Evolutionary conservation across 23 tunicate species (phyloP).

Genomic region (Trididemnum clinides): DNA sequence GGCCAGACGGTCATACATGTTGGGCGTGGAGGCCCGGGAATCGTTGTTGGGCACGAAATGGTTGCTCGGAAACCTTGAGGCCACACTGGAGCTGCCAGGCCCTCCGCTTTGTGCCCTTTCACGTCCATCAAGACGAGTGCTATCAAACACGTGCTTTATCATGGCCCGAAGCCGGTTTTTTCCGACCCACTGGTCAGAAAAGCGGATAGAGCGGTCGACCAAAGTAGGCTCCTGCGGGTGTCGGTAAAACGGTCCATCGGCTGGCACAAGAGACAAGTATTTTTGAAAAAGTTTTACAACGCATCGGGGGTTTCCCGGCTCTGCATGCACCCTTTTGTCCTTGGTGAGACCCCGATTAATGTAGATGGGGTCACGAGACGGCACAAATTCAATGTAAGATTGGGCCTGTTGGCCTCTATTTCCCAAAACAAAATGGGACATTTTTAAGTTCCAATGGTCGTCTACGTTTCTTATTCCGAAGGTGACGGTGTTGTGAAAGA

Average conservation of each 20-base stretch:
- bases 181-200: slow-evolving; percentile 92
- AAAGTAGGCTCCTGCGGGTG: slow-evolving; percentile 89
- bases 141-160: slow-evolving; percentile 84
- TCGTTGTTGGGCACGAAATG: neutral
- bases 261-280: slow-evolving; percentile 67
- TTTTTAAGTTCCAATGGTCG: slow-evolving; percentile 88
- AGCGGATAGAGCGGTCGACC: slow-evolving; percentile 82
- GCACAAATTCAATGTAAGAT: slow-evolving; percentile 69
- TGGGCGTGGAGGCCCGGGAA: neutral
- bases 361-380: slow-evolving; percentile 54
- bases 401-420: slow-evolving; percentile 54
- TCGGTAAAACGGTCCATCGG: slow-evolving; percentile 78
- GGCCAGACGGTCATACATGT: slow-evolving; percentile 52
- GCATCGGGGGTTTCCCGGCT: slow-evolving; percentile 56
- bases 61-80: neutral
- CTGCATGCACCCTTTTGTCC: slow-evolving; percentile 57
- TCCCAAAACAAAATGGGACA: slow-evolving; percentile 65
- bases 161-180: slow-evolving; percentile 86
- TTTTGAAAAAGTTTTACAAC: slow-evolving; percentile 64
- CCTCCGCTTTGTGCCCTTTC: neutral
- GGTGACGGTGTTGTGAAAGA: slow-evolving; percentile 76
- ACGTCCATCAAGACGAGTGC: slow-evolving; percentile 44
- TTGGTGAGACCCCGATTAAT: slow-evolving; percentile 39
- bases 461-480: slow-evolving; percentile 75
- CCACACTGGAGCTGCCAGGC: neutral